Evolutionary conservation across 2,888 invertebrate species (phyloP).

Genomic region (Aporophyla nigra): DNA sequence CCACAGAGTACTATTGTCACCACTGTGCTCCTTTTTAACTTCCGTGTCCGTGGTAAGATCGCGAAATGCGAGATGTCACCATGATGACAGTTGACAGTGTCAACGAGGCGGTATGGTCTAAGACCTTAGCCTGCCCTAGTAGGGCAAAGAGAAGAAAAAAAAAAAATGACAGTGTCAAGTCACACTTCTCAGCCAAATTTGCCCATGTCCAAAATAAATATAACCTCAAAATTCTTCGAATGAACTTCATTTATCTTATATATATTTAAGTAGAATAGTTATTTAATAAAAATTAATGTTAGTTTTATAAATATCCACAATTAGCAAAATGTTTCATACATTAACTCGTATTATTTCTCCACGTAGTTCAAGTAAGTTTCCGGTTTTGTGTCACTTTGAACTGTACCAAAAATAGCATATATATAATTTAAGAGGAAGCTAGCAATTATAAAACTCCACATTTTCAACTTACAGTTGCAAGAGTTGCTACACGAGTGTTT

Average conservation of each 20-base stretch:
- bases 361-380: slow-evolving; percentile 65
- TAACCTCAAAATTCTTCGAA: slow-evolving; percentile 14
- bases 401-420: neutral
- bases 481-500: slow-evolving; percentile 53
- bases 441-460: neutral
- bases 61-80: too few species aligned
- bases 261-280: neutral
- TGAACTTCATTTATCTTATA: neutral
- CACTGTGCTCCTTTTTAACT: too few species aligned
- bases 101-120: too few species aligned
- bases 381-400: neutral
- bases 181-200: too few species aligned
- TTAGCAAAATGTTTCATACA: slow-evolving; percentile 63
- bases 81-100: too few species aligned
- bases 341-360: slow-evolving; percentile 61
- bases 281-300: neutral
- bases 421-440: neutral
- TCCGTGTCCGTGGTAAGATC: too few species aligned
- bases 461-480: slow-evolving; percentile 68
- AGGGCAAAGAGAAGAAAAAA: too few species aligned
- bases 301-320: neutral
- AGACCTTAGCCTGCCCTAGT: too few species aligned
- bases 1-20: too few species aligned
- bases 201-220: neutral
- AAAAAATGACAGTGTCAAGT: too few species aligned